Evolutionary conservation across 2,113 vertebrate genomes (phyloP).

Genomic region (Psephotus haematonotus): DNA sequence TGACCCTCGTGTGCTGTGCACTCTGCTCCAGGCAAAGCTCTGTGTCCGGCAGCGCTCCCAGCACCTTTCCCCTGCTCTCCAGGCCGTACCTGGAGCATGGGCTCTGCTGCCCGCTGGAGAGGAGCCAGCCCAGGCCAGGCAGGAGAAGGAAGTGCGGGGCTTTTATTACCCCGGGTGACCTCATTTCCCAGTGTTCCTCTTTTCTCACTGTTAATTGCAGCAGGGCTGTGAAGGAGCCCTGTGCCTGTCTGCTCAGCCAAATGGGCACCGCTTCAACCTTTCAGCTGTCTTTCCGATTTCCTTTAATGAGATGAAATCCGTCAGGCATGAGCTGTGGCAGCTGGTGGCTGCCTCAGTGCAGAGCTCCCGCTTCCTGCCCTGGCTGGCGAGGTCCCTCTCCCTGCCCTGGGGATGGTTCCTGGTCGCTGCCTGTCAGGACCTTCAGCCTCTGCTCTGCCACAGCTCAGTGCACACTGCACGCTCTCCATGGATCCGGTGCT

Average conservation of each 20-base stretch:
- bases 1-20: not conserved
- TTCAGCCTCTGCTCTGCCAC: not conserved
- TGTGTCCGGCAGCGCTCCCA: accelerated
- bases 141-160: not conserved
- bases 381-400: not conserved
- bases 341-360: not conserved
- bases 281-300: not conserved
- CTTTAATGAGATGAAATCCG: constrained; percentile 30
- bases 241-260: constrained; percentile 1
- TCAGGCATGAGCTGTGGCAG: not conserved
- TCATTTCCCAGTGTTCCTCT: constrained; percentile 38
- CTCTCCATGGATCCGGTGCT: not conserved
- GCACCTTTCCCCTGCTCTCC: not conserved
- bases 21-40: not conserved
- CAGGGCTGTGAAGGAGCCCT: not conserved
- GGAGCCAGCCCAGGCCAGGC: not conserved
- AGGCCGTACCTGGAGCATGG: not conserved
- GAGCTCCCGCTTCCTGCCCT: not conserved
- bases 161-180: constrained; percentile 47
- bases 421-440: not conserved
- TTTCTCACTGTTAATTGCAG: constrained; percentile 15
- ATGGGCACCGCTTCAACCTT: constrained; percentile 1
- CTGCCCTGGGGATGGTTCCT: not conserved
- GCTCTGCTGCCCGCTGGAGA: not conserved
- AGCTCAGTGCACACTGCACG: accelerated